Conservation (phyloP, 2,113 vertebrate species). For the Phalacrocorax carbo region DNA sequence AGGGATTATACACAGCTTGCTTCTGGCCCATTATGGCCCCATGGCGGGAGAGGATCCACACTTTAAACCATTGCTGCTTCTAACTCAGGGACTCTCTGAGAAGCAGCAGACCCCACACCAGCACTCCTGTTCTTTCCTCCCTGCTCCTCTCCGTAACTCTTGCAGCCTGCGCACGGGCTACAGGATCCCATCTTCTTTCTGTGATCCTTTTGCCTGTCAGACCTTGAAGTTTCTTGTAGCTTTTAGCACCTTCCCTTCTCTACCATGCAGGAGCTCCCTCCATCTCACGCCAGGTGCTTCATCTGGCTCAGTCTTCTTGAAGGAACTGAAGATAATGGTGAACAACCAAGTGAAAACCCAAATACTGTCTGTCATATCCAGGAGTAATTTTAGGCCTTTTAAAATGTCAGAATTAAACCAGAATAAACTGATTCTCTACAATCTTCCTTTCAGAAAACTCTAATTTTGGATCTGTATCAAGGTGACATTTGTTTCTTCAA, state of each 20-base stretch:
- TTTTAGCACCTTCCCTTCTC: background rate
- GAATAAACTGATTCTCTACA: background rate
- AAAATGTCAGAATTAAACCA: background rate
- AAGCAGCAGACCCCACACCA: background rate
- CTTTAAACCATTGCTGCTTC: background rate
- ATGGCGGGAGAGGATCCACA: background rate
- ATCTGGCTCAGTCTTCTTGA: background rate
- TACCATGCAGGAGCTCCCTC: background rate
- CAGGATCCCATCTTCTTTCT: background rate
- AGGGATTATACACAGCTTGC: background rate
- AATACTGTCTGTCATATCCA: background rate
- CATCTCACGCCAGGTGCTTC: background rate
- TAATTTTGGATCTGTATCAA: background rate
- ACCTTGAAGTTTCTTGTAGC: background rate
- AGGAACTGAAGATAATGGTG: background rate
- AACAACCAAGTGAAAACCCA: background rate
- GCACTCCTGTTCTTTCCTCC: background rate
- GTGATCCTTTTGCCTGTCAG: background rate
- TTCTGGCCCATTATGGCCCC: background rate
- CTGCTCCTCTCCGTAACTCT: background rate
- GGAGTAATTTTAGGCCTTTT: background rate
- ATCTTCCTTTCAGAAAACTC: background rate
- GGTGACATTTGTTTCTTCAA: background rate
- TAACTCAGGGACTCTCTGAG: background rate
- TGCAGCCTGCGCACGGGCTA: rapidly evolving